Base-by-base conservation (phyloP, 2,888 invertebrate species). In the Geotrupes spiniger region DNA sequence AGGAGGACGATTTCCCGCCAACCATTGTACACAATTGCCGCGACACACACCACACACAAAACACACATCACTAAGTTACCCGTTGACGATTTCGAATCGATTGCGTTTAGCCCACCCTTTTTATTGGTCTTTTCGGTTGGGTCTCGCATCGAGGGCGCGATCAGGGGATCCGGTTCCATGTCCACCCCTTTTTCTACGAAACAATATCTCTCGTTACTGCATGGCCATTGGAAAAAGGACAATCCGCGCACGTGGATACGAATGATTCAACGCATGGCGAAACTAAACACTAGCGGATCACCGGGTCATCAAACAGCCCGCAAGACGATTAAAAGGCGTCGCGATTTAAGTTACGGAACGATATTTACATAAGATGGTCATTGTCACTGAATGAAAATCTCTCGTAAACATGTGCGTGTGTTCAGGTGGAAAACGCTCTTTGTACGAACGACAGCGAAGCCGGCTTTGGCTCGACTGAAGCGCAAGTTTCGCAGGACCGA, bases 21-120 rank as follows among this genome's bases (percentile, higher is more conserved):
- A 62, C 78, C 70, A 63, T 78, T 79, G 70, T 78, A 82, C 63
- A 80, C 81, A 74, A 80, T 78, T 40, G 78, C 77, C 55, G 78
- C 70, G 63, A 82, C 74, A 73, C 82, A 81, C 78, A 82, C 77
- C 67, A 80, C 76, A 75, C 83, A 83, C 67, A 76, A 58, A 52
- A 79, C 78, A 77, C 81, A 80, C 79, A 82, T 74, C 74, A 83
- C 75, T 69, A 80, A 51, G 59, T 71, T 16, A 40, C 17, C 40
- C 27, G 28, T 26, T 25, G 14, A 15, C 26, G 26, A 25, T 29
- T 48, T 48, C 15, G 37, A 37, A 9, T 39, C 25, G 38, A 29
- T 36, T 15, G 28, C 29, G 17, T 40, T 28, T 27, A 11, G 15
- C 31, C 11, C 31, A 31, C 25, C 42, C 45, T 46, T 48, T 40